phyloP scores from a whole-genome alignment of 2,888 invertebrate genomes.

The Orthosia incerta region DNA sequence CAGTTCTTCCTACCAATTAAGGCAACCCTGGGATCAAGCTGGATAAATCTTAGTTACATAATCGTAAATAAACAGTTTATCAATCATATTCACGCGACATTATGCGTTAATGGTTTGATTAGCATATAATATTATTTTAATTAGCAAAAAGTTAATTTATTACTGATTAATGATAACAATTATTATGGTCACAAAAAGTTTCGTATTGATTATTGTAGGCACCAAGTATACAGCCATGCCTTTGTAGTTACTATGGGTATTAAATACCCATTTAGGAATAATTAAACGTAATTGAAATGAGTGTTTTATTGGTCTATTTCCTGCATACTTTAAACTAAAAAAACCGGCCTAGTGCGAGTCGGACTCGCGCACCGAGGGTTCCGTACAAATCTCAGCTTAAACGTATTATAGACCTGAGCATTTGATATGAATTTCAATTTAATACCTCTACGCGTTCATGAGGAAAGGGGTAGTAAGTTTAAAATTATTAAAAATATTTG shows the following conservation, averaged over 20 bases:
- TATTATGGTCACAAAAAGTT: slow-evolving; percentile 44
- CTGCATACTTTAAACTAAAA: no score
- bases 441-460: no score
- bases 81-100: slow-evolving; percentile 69
- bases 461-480: no score
- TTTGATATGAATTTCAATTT: no score
- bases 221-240: neutral
- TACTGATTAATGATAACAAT: slow-evolving; percentile 58
- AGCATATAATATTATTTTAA: slow-evolving; percentile 64
- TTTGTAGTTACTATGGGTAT: slow-evolving; percentile 2
- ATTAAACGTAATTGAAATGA: no score
- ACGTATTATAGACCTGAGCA: no score
- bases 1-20: neutral
- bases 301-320: no score
- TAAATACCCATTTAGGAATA: neutral
- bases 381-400: no score
- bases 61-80: slow-evolving; percentile 65
- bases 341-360: no score
- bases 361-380: no score
- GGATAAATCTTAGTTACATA: slow-evolving; percentile 18
- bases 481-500: no score
- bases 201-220: neutral
- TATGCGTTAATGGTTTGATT: slow-evolving; percentile 67
- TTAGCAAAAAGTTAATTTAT: slow-evolving; percentile 62
- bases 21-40: neutral